Base-by-base conservation (phyloP, 1,140 invertebrate species). In the Papilio polyxenes region DNA sequence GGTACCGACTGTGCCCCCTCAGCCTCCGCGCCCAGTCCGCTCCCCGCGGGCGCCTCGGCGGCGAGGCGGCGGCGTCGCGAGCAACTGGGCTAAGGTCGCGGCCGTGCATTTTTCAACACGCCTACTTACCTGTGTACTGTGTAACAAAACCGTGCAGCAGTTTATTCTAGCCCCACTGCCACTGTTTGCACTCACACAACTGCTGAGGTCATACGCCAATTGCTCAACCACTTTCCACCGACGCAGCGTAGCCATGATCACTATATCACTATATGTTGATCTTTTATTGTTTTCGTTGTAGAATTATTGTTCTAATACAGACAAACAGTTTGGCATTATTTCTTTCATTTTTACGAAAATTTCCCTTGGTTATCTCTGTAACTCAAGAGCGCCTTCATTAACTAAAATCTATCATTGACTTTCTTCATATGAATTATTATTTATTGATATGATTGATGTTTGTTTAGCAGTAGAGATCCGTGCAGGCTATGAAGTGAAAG, bases 41-140 rank as follows among this genome's bases (percentile, higher is more conserved):
- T 59, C 78, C 59, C 11, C 81, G 82, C 69, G 77, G 17, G 81
- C 78, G 83, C 72, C 59, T 75, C 6, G 44, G 81, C 83, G 81
- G 40, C 40, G 40, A 4, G 40, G 85, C 83, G 82, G 83, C 85
- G 80, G 81, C 80, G 82, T 82, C 86, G 86, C 85, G 80, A 48
- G 82, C 82, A 91, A 90, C 82, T 90, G 82, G 91, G 90, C 88
- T 91, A 92, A 92, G 91, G 91, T 89, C 89, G 87, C 83, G 81
- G 80, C 81, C 86, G 83, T 91, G 87, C 89, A 90, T 92, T 92
- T 92, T 93, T 90, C 87, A 90, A 85, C 84, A 83, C 82, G 81
- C 81, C 80, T 85, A 84, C 79, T 83, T 86, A 78, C 83, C 81
- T 77, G 75, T 83, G 82, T 85, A 85, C 81, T 77, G 75, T 84